Evolutionary conservation across 2,888 invertebrate genomes (phyloP).

Genomic region (Melolontha melolontha): DNA sequence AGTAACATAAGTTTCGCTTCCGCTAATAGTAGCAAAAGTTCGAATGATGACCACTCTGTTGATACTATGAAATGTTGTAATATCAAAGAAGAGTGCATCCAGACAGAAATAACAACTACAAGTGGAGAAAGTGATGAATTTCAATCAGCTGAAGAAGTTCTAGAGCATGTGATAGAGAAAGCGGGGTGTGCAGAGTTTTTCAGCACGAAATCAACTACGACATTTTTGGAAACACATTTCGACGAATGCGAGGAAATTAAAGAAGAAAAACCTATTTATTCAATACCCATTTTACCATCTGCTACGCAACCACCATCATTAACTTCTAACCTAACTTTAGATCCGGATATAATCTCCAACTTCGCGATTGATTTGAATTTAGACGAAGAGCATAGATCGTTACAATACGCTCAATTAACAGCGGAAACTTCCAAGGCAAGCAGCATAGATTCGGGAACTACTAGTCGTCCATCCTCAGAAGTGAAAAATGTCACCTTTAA

Average conservation of each 20-base stretch:
- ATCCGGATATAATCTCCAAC: conserved; percentile 64
- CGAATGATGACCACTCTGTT: conserved; percentile 50
- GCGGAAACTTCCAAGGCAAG: conserved; percentile 54
- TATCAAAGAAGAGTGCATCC: conserved; percentile 53
- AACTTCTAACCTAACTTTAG: conserved; percentile 51
- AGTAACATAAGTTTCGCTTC: conserved; percentile 69
- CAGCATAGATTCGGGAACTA: conserved; percentile 60
- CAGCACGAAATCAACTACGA: conserved; percentile 57
- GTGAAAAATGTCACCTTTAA: conserved; percentile 65
- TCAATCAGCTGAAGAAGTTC: conserved; percentile 70
- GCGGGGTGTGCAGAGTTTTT: conserved; percentile 64
- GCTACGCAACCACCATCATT: conserved; percentile 19
- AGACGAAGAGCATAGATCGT: conserved; percentile 62
- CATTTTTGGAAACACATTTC: conserved; percentile 63
- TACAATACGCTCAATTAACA: conserved; percentile 53
- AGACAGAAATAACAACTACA: conserved; percentile 40
- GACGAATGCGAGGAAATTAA: conserved; percentile 52
- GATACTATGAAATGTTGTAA: conserved; percentile 52
- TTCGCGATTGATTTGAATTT: conserved; percentile 64
- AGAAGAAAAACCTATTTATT: conserved; percentile 18
- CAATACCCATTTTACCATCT: neutral
- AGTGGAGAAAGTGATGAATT: conserved; percentile 63
- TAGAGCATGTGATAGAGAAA: conserved; percentile 63
- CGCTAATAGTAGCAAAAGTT: conserved; percentile 62
- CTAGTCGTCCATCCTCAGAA: conserved; percentile 57